Evolutionary conservation across 2,888 invertebrate species (phyloP).

Genomic region (Psococerastis gibbosa): DNA sequence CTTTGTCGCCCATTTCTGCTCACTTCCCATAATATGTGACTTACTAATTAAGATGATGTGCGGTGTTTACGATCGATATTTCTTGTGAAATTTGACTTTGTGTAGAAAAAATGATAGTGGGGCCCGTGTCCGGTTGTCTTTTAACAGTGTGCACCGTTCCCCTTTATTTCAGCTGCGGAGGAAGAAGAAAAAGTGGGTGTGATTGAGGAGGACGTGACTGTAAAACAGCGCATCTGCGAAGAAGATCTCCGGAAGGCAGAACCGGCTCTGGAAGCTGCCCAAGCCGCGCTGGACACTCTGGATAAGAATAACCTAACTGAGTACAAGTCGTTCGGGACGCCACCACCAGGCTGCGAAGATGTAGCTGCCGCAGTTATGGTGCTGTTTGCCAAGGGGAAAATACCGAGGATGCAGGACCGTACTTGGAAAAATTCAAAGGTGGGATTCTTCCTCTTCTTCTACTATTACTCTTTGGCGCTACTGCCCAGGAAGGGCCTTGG

Average conservation of each 20-base stretch:
- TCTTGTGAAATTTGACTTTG: no score
- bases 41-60: no score
- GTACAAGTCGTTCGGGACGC: constrained; percentile 82
- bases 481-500: no score
- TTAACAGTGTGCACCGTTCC: no score
- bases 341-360: constrained; percentile 71
- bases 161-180: constrained; percentile 38
- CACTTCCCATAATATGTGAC: no score
- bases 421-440: constrained; percentile 83
- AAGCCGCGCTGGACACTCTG: constrained; percentile 75
- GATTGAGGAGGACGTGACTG: constrained; percentile 72
- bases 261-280: constrained; percentile 74
- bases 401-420: constrained; percentile 57
- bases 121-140: no score
- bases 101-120: no score
- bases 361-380: constrained; percentile 78
- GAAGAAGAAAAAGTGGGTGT: constrained; percentile 81
- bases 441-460: constrained; percentile 14
- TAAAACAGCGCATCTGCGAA: constrained; percentile 69
- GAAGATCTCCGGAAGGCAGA: constrained; percentile 81
- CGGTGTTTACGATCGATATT: no score
- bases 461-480: no score
- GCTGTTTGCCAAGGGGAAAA: constrained; percentile 65
- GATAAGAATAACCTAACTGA: constrained; percentile 90
- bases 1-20: no score